These are phyloP conservation scores for Nomada fucata DNA, from an alignment of 2,888 invertebrate species.

Conservation along the genomic window DNA sequence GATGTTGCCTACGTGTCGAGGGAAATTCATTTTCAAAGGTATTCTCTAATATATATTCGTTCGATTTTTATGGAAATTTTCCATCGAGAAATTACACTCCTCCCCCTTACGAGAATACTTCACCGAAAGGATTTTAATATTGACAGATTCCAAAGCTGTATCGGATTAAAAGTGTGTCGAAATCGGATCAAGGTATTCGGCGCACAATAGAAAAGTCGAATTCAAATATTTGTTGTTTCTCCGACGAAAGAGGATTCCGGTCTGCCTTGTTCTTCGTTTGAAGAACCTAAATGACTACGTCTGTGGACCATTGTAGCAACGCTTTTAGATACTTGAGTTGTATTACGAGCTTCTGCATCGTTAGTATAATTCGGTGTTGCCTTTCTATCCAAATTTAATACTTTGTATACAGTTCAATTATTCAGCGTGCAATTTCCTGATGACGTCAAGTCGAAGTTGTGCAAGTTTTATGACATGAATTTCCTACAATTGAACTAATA, in stretches of 20 bases:
- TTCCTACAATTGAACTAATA: neutral
- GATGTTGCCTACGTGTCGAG: too few species aligned
- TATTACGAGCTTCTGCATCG: slow-evolving; percentile 2
- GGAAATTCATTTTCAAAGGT: too few species aligned
- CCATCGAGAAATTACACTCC: neutral
- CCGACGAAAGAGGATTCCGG: slow-evolving; percentile 7
- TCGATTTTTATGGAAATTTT: neutral
- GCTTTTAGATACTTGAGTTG: neutral
- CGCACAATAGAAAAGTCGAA: slow-evolving; percentile 23
- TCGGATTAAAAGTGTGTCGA: slow-evolving; percentile 23
- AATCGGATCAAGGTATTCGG: slow-evolving; percentile 24
- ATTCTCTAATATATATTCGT: too few species aligned
- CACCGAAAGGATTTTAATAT: neutral
- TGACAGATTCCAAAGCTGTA: neutral
- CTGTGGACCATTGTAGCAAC: slow-evolving; percentile 4
- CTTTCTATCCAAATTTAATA: slow-evolving; percentile 29
- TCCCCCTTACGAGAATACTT: neutral
- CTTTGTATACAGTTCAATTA: slow-evolving; percentile 2
- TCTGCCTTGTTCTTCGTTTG: slow-evolving; percentile 1
- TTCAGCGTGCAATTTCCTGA: slow-evolving; percentile 13
- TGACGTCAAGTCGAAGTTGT: neutral
- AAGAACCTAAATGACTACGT: slow-evolving; percentile 20
- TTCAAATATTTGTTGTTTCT: slow-evolving; percentile 21
- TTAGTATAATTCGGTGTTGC: slow-evolving; percentile 14
- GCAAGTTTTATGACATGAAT: neutral